Conservation (phyloP, 2,888 invertebrate genomes). For the Oeneis ivallda region DNA sequence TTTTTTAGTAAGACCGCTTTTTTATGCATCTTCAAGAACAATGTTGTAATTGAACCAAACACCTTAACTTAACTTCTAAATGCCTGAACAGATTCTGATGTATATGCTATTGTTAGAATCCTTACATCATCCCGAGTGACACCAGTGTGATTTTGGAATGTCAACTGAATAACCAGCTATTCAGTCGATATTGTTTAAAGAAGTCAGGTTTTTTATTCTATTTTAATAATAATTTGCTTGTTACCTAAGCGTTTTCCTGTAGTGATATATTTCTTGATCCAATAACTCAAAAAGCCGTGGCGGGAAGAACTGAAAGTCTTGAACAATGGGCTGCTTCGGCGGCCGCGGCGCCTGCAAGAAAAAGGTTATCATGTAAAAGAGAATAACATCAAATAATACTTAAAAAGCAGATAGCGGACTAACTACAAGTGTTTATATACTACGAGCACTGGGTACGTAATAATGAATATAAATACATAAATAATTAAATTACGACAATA, state of each 20-base stretch:
- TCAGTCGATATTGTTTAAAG: too few relatives aligned
- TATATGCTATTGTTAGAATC: too few relatives aligned
- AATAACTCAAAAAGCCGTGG: constrained; percentile 97
- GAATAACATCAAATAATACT: not conserved
- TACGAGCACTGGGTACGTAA: not conserved
- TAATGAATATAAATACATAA: not conserved
- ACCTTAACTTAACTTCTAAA: too few relatives aligned
- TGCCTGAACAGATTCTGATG: too few relatives aligned
- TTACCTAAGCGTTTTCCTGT: constrained; percentile 96
- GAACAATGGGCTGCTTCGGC: constrained; percentile 99
- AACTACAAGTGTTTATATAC: not conserved
- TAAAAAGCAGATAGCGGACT: constrained; percentile 21
- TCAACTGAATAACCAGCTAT: too few relatives aligned
- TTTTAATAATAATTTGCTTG: not conserved
- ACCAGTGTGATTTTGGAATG: too few relatives aligned
- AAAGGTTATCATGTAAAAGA: not conserved
- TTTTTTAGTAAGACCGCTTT: not conserved
- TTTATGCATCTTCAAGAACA: constrained; percentile 30
- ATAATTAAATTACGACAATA: not conserved
- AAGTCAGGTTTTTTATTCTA: too few relatives aligned
- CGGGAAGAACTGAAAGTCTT: constrained; percentile 99
- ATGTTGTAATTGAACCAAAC: too few relatives aligned
- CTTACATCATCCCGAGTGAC: too few relatives aligned
- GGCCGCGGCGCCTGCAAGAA: constrained; percentile 92
- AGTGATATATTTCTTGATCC: constrained; percentile 98